Evolutionary conservation across 2,113 vertebrate genomes (phyloP), one percentile per base, ranked within the genome.

Genomic region (Gnathonemus echidnorhynchus): DNA sequence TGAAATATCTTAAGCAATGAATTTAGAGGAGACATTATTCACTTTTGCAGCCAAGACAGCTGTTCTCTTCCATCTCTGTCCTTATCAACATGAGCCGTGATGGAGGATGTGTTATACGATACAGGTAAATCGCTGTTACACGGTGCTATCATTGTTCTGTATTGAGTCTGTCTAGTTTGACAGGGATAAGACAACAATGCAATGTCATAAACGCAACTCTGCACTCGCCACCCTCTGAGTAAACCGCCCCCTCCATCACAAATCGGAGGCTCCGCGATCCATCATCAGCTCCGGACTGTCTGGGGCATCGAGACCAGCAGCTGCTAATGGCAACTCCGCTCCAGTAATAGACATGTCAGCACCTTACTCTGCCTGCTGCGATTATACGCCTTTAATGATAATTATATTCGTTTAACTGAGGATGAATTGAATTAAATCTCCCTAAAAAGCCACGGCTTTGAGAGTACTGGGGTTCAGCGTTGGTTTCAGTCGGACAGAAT

Each of bases 261-360:
- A 39, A 49, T 21, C 56, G 13, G 27, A 21, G 49, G 46, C 62
- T 17, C 42, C 42, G 48, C 11, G 56, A 90, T 90, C 86, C 86
- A 80, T 90, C 45, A 50, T 49, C 62, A 39, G 3, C 35, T 21
- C 49, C 31, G 3, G 31, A 80, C 77, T 5, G 86, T 88, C 70
- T 80, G 46, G 21, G 45, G 2, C 62, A 56, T 21, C 7, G 24
- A 11, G 49, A 39, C n/a, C 77, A 66, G 74, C 86, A 90, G 66
- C 86, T 88, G 35, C 27, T 50, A 90, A 46, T 80, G 45, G 86
- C 52, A 70, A 56, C 86, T 88, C 17, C 8, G 15, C 31, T 17
- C 74, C 74, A 19, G 35, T 80, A 39, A 66, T 31, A 17, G 70
- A 8, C 39, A 52, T 83, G 87, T 90, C 90, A 88, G 90, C 86